A percentile compares a stretch with the other conserved stretches of the same genome.
phyloP scores from a whole-genome alignment of 1,140 invertebrate genomes.

The Drosophila bocqueti region DNA sequence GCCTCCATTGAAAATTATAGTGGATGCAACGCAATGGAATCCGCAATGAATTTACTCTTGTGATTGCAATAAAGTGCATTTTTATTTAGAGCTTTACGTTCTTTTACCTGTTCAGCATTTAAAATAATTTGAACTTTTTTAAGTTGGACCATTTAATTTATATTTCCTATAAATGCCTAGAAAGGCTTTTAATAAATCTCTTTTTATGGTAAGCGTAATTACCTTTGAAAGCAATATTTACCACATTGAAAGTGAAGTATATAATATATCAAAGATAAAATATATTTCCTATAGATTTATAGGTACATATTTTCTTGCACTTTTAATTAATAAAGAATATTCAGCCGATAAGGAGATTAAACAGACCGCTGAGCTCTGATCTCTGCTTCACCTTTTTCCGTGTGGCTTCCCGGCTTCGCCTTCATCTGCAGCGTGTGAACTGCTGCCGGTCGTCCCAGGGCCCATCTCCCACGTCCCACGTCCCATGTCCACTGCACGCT shows the following conservation, averaged over 20 bases:
- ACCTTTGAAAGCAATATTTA: background rate
- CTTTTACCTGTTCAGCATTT: background rate
- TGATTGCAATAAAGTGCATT: background rate
- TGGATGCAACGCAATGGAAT: background rate
- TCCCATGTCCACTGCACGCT: conserved; percentile 70
- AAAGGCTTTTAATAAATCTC: background rate
- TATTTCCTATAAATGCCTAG: background rate
- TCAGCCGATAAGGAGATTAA: conserved; percentile 2
- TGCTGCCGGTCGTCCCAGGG: conserved; percentile 36
- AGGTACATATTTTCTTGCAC: background rate
- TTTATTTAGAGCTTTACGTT: background rate
- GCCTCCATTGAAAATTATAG: conserved; percentile 1
- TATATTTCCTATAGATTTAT: background rate
- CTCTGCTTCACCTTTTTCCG: conserved; percentile 1
- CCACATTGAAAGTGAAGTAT: background rate
- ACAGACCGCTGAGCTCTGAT: conserved; percentile 4
- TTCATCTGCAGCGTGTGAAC: conserved; percentile 69
- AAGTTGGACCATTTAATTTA: background rate
- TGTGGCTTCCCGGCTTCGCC: conserved; percentile 32
- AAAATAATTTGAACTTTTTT: background rate
- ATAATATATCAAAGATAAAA: background rate
- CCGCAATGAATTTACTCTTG: background rate
- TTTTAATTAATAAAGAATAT: conserved; percentile 6
- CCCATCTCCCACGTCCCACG: conserved; percentile 25
- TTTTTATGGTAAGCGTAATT: too few species aligned